Conservation (phyloP, 2,888 invertebrate species). For the Hipparchia sbordonii region DNA sequence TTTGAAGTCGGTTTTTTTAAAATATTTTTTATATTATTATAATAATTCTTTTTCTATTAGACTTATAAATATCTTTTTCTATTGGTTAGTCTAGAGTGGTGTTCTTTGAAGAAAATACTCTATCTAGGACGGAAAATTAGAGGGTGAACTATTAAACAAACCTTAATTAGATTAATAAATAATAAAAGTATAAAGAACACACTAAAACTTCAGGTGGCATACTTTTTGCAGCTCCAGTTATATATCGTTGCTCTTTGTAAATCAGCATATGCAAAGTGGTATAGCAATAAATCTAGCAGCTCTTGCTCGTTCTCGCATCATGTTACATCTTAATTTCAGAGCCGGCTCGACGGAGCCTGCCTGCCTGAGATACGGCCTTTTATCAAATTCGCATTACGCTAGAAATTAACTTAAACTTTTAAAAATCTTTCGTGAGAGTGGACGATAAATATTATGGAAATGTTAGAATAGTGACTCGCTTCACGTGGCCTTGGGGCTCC, state of each 20-base stretch:
- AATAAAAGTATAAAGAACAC: background rate
- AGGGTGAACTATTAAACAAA: no score
- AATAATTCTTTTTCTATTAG: no score
- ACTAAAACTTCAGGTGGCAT: slow-evolving; percentile 42
- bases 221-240: slow-evolving; percentile 55
- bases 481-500: slow-evolving; percentile 73
- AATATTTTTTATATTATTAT: no score
- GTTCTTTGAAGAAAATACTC: no score
- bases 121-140: no score
- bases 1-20: no score
- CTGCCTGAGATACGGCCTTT: slow-evolving; percentile 79
- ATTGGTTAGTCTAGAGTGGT: no score
- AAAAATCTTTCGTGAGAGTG: slow-evolving; percentile 72
- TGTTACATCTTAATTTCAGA: slow-evolving; percentile 84
- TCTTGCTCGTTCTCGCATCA: slow-evolving; percentile 84
- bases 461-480: slow-evolving; percentile 77
- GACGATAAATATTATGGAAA: slow-evolving; percentile 77
- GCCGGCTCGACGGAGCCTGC: slow-evolving; percentile 80
- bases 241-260: slow-evolving; percentile 76
- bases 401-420: slow-evolving; percentile 76
- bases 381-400: slow-evolving; percentile 82
- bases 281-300: slow-evolving; percentile 83
- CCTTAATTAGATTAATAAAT: background rate
- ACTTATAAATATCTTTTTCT: no score
- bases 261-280: slow-evolving; percentile 84